Base-by-base conservation (phyloP, 2,888 invertebrate species). In the Cantharis rustica region DNA sequence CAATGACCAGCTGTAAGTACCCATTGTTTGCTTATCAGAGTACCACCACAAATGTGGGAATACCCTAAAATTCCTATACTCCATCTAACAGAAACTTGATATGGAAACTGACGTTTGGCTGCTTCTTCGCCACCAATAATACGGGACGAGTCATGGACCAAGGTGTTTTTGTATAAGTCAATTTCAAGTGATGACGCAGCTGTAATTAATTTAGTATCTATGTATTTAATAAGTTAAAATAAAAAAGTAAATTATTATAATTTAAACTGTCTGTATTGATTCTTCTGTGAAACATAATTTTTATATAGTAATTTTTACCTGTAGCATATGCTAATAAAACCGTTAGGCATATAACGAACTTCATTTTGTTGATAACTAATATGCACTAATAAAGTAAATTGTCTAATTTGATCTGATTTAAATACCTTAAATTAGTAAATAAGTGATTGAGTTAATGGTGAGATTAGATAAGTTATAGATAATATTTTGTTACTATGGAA, bases 1-100 rank as follows among this genome's bases (percentile, higher is more conserved):
- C 90, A 90, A 83, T 90, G 90, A 1, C 89, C 90, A 5, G 90
- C 90, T 0, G 90, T 89, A 16, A 90, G 79, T 4, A 90, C 82
- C 72, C 85, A 84, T 9, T 79, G 79, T 1, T 75, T 61, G 73
- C 83, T 88, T 61, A 89, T 84, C 62, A 90, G 88, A 3, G 89
- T 88, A 0, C 90, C 90, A 9, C 90, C 90, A 79, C 90, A 90
- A 69, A 88, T 87, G 72, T 84, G 89, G 77, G 86, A 77, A 47
- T n/a, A 47, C 62, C 83, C 83, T 72, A 83, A 82, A 10, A 88
- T 80, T 61, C 68, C 68, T 5, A 68, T 3, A 23, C 11, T 31
- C 31, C 62, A 64, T 47, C 88, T 72, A 61, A 90, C 63, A 69
- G 89, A 89, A 0, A 85, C 89, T 81, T 89, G 89, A 80, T 89